Percentiles rank a stretch among this genome's conserved stretches.
These are phyloP conservation scores for Isaurus tuberculatus DNA, from an alignment of 92 coral and sea anemone species.

Conservation along the genomic window DNA sequence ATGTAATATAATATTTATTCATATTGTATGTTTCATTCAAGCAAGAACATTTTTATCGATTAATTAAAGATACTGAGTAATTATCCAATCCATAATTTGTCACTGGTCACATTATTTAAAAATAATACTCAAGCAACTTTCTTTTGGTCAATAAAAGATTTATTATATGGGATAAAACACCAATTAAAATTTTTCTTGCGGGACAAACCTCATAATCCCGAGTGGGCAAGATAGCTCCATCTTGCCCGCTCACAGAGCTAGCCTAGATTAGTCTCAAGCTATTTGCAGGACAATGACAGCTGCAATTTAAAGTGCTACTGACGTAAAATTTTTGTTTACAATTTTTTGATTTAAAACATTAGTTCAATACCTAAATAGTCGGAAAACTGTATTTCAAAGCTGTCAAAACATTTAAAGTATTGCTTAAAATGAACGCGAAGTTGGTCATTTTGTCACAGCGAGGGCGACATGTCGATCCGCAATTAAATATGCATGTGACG, in stretches of 20 bases:
- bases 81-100: neutral
- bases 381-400: neutral
- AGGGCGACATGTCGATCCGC: constrained; percentile 22
- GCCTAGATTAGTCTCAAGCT: too few species aligned
- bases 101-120: neutral
- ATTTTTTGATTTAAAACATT: neutral
- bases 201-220: too few species aligned
- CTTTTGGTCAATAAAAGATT: too few species aligned
- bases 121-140: too few species aligned
- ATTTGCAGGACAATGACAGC: too few species aligned
- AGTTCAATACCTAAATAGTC: neutral
- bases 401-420: neutral
- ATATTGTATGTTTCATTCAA: neutral
- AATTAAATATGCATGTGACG: constrained; percentile 40
- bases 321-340: neutral
- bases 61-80: neutral
- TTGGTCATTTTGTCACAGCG: neutral
- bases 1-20: neutral
- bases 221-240: too few species aligned
- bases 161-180: too few species aligned
- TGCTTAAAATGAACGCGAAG: constrained; percentile 17
- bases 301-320: constrained; percentile 2
- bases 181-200: too few species aligned
- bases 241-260: too few species aligned
- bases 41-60: neutral